phyloP scores from a whole-genome alignment of 1,140 invertebrate species.

The Marisa cornuarietis region DNA sequence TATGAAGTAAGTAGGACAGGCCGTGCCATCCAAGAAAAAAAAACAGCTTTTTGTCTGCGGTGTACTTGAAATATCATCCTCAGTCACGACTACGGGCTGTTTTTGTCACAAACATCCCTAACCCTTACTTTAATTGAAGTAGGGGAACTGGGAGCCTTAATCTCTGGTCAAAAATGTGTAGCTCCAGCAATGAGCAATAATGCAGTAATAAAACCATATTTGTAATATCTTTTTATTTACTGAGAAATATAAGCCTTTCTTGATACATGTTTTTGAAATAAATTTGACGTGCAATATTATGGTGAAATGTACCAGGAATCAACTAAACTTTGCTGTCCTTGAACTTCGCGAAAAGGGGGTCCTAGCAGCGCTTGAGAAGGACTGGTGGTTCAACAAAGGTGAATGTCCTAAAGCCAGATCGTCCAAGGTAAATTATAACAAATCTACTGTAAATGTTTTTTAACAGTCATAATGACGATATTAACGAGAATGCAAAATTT shows the following conservation, averaged over 20 bases:
- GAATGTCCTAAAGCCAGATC: slow-evolving; percentile 69
- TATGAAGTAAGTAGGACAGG: slow-evolving; percentile 79
- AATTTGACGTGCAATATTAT: background rate
- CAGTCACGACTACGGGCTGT: background rate
- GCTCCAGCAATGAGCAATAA: background rate
- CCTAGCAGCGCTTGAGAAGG: slow-evolving; percentile 91
- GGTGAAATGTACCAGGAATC: slow-evolving; percentile 43
- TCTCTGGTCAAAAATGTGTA: background rate
- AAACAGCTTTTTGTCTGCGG: background rate
- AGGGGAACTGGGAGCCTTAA: background rate
- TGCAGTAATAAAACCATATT: too few species aligned
- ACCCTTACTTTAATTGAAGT: background rate
- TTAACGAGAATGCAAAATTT: background rate
- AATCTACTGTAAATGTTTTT: background rate
- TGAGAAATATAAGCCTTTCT: background rate
- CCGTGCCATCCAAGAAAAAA: slow-evolving; percentile 70
- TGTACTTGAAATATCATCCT: background rate
- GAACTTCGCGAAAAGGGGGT: slow-evolving; percentile 92
- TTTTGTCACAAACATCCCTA: background rate
- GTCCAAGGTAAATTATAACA: background rate
- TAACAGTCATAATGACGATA: background rate
- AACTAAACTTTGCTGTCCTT: slow-evolving; percentile 79
- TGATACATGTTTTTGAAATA: background rate
- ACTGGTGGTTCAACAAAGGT: slow-evolving; percentile 97
- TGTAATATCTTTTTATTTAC: background rate